Percentiles rank a stretch among this genome's conserved stretches.
Evolutionary conservation across 2,113 vertebrate species (phyloP).

Genomic region (Podilymbus podiceps): DNA sequence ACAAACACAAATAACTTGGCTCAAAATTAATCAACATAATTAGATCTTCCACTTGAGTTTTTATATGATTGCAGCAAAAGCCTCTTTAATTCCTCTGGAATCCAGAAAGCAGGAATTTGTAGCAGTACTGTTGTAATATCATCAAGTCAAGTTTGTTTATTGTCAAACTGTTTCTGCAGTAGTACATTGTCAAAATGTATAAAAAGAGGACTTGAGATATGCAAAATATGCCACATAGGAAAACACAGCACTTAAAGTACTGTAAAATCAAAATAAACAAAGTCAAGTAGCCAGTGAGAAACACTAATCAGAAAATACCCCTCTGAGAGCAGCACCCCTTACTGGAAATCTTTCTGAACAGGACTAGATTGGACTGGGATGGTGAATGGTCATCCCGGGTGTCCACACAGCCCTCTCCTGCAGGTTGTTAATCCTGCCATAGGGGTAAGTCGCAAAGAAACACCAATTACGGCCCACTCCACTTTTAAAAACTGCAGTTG

Average conservation of each 20-base stretch:
- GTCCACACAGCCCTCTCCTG: neutral
- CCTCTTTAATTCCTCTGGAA: conserved; percentile 6
- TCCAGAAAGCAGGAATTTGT: neutral
- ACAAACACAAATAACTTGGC: neutral
- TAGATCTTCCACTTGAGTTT: conserved; percentile 29
- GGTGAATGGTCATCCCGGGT: neutral
- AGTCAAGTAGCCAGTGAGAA: conserved; percentile 7
- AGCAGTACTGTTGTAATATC: neutral
- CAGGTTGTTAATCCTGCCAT: neutral
- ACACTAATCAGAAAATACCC: neutral
- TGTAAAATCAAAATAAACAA: conserved; percentile 7
- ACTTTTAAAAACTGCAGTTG: neutral
- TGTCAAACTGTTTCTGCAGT: conserved; percentile 14
- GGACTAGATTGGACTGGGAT: neutral
- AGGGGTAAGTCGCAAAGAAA: neutral
- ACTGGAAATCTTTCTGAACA: neutral
- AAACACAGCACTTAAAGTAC: conserved; percentile 4
- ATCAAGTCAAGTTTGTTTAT: conserved; percentile 46
- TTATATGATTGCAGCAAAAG: conserved; percentile 16
- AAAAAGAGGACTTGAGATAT: conserved; percentile 19
- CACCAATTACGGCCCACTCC: neutral
- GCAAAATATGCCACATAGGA: conserved; percentile 15
- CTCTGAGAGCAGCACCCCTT: neutral
- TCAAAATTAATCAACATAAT: conserved; percentile 31
- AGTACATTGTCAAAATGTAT: conserved; percentile 46